Base-by-base conservation (phyloP, 2,888 invertebrate genomes). In the Charanyca ferruginea region DNA sequence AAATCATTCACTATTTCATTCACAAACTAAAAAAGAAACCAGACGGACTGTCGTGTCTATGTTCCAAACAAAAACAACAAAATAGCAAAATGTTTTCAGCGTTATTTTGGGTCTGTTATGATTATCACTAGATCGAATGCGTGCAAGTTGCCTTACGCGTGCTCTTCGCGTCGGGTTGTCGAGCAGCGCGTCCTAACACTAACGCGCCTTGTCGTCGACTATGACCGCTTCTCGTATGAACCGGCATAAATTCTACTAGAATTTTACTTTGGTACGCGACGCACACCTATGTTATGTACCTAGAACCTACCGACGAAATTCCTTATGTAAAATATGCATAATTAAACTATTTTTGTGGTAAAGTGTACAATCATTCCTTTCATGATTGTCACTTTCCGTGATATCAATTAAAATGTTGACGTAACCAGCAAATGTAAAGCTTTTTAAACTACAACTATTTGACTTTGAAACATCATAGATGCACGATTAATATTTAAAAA, bases 161-260 rank as follows among this genome's bases (percentile, higher is more conserved):
- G 91, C 73, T 83, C 75, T 71, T 77, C 73, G 78, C 84, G 79
- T 83, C 81, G 84, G 71, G 68, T 79, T 82, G 84, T 72, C 77
- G 81, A 83, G 82, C 73, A 77, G 83, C 89, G 89, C 93, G 93
- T 91, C 91, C 89, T 88, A 73, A 68, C 90, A 70, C 88, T 73
- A 79, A 82, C 90, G 90, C 89, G 91, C 80, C 87, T 87, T 88
- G 84, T 84, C 85, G 83, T 89, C 90, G 92, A 94, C 93, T 94
- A 92, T 91, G 81, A 81, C 80, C 77, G 81, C 80, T 76, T 77
- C 76, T 78, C 80, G 77, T 77, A 81, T 80, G 80, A 79, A 83
- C 85, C 85, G 83, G 83, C 85, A 85, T 83, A 83, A 84, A 82
- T 84, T 83, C 84, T 80, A 87, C 85, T 86, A 85, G 81, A 85